A percentile compares a stretch with the other conserved stretches of the same genome.
These are phyloP conservation scores for Cinclus mexicanus DNA, from an alignment of 2,113 vertebrate genomes.

Conservation along the genomic window DNA sequence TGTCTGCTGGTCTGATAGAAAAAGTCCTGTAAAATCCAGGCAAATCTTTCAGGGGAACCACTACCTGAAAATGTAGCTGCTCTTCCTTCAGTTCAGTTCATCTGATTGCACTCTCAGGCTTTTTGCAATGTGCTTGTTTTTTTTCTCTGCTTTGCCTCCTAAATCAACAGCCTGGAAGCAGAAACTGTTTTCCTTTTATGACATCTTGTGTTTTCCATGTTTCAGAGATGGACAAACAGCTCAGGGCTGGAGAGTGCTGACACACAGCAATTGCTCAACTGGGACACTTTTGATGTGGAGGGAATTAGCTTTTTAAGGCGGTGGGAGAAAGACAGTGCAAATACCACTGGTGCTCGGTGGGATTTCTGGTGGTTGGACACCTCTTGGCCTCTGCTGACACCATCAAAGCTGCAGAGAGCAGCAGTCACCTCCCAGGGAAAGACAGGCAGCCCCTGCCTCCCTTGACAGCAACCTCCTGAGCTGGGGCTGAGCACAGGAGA, in stretches of 20 bases:
- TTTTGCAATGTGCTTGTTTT: neutral
- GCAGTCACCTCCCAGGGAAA: neutral
- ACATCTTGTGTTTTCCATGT: slow-evolving; percentile 35
- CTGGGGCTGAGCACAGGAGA: neutral
- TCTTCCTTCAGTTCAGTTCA: neutral
- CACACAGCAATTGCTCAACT: slow-evolving; percentile 38
- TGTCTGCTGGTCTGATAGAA: neutral
- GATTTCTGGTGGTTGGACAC: neutral
- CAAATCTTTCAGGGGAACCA: neutral
- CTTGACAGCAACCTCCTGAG: neutral
- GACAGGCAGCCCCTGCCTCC: neutral
- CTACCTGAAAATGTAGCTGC: neutral
- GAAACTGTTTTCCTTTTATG: slow-evolving; percentile 20
- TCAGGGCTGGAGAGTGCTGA: slow-evolving; percentile 30
- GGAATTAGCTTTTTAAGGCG: slow-evolving; percentile 25
- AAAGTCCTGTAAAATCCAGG: neutral
- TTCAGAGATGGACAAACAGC: slow-evolving; percentile 29
- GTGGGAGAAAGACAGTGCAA: slow-evolving; percentile 22
- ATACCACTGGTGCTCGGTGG: neutral
- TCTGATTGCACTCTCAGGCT: neutral
- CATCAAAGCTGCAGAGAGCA: slow-evolving; percentile 24
- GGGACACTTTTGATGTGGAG: slow-evolving; percentile 51
- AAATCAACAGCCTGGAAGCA: slow-evolving; percentile 40
- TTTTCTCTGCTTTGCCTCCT: slow-evolving; percentile 25
- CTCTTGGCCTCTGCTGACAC: slow-evolving; percentile 17